Conservation (phyloP, 2,113 vertebrate species). For the Orientallactaga bullata region DNA sequence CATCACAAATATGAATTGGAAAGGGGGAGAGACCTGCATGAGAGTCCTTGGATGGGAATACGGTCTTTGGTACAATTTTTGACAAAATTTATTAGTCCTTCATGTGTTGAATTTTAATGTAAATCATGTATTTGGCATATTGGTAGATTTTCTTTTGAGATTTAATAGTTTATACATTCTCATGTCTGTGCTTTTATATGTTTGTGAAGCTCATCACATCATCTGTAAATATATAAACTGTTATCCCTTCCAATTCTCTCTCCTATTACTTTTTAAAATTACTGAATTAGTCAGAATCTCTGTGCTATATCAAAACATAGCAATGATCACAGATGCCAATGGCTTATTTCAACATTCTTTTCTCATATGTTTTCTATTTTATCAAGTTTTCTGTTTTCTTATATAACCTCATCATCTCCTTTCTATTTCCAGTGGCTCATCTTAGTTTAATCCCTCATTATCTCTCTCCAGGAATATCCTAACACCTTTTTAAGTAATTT, state of each 20-base stretch:
- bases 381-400: conserved; percentile 23
- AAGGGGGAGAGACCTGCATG: background rate
- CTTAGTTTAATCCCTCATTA: conserved; percentile 73
- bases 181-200: background rate
- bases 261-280: conserved; percentile 36
- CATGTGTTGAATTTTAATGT: background rate
- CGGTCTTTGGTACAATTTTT: background rate
- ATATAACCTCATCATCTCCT: conserved; percentile 63
- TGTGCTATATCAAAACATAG: conserved; percentile 18
- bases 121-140: background rate
- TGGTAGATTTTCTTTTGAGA: background rate
- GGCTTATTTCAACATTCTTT: conserved; percentile 44
- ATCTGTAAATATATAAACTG: background rate
- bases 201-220: background rate
- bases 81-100: background rate
- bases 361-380: conserved; percentile 51
- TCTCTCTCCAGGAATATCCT: conserved; percentile 61
- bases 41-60: background rate
- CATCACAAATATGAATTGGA: background rate
- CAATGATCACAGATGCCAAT: background rate
- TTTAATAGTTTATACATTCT: conserved; percentile 9
- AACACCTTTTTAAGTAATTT: conserved; percentile 63
- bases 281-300: conserved; percentile 14
- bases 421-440: conserved; percentile 65
- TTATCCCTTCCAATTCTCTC: background rate